Evolutionary conservation across 2,113 vertebrate species (phyloP), one percentile per base, ranked within the genome.

Genomic region (Falco punctatus): DNA sequence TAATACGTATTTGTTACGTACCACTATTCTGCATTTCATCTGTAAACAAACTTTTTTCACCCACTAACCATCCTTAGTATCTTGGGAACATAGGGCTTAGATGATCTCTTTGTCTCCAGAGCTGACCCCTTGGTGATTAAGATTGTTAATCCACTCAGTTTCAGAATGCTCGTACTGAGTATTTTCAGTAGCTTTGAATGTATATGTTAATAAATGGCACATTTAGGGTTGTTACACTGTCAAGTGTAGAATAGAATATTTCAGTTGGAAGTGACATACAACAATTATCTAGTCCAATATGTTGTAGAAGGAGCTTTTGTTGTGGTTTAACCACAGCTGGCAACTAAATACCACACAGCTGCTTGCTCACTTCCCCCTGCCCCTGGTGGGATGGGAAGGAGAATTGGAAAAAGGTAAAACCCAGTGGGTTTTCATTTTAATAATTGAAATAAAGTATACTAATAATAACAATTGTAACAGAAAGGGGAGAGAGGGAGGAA

Each of bases 21-120:
- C 27, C 18, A 27, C 90, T 97, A 64, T 66, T 40, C 11, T 88
- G 54, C 57, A 19, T 77, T 95, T 97, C 38, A 73, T 94, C 52
- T 91, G 59, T 87, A 51, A 86, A 72, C 15, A 46, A 81, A 38
- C 24, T 21, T 48, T 80, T 77, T 72, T 27, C 32, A 15, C 51
- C 10, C 9, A 22, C 27, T 54, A 46, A 40, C 79, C 11, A 19
- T 67, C 24, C 38, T 32, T n/a, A 79, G 4, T 89, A 13, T 33
- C 2, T 74, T 75, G 30, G 22, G 5, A 72, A 40, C 61, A 40
- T 16, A 61, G 13, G 85, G 33, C 30, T 66, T 86, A 70, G 42
- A 23, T 64, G 16, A 33, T 88, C 20, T 67, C 79, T 77, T 71
- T 71, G 4, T 82, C 30, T 89, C 11, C 19, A 71, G 35, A 83